Conservation (phyloP, 1,140 invertebrate genomes). For the Ctenoplectra terminalis region DNA sequence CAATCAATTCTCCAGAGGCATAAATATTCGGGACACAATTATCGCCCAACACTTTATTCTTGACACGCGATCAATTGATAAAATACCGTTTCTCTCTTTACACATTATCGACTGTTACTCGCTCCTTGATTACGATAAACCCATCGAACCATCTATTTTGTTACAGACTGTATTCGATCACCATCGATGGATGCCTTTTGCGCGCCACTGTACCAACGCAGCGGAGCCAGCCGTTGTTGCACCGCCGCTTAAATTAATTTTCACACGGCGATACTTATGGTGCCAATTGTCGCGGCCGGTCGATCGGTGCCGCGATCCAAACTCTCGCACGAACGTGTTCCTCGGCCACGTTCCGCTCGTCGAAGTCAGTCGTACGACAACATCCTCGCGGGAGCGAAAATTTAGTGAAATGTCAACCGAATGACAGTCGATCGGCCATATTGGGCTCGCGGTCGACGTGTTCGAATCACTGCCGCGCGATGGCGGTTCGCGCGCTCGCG, state of each 20-base stretch:
- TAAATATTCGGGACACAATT: background rate
- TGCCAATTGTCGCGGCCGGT: background rate
- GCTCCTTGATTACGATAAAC: background rate
- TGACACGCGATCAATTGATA: background rate
- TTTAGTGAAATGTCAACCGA: constrained; percentile 61
- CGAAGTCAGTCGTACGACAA: background rate
- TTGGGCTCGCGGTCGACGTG: constrained; percentile 15
- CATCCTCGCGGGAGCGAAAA: background rate
- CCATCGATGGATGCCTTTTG: constrained; percentile 29
- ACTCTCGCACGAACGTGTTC: background rate
- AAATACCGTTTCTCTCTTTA: background rate
- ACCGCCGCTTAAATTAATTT: constrained; percentile 22
- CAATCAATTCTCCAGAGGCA: background rate
- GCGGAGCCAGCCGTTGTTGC: constrained; percentile 19
- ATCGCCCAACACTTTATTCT: background rate
- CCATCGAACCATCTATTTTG: background rate
- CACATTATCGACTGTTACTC: background rate
- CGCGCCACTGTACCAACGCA: constrained; percentile 36
- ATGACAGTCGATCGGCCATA: constrained; percentile 64
- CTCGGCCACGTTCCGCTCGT: background rate
- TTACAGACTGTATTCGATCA: constrained; percentile 32
- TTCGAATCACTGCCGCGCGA: constrained; percentile 51
- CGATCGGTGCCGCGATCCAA: background rate
- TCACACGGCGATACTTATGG: constrained; percentile 1
- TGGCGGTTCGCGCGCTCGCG: constrained; percentile 58